Evolutionary conservation across 1,140 invertebrate species (phyloP).

Genomic region (Drosophila rhopaloa): DNA sequence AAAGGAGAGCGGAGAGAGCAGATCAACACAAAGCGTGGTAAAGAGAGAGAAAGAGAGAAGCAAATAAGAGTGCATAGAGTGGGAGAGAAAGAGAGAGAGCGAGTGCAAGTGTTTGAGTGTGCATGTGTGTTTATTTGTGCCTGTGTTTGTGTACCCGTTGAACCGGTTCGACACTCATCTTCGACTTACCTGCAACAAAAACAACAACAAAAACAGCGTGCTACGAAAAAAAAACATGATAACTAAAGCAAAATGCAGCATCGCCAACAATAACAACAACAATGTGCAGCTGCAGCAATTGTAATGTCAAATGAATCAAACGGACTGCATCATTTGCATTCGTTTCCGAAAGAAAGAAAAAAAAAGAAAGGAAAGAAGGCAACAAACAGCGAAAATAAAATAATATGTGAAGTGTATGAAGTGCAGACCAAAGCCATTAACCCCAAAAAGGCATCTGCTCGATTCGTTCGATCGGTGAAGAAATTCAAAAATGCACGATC

Average conservation of each 20-base stretch:
- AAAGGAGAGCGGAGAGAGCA: neutral
- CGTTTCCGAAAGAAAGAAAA: conserved; percentile 1
- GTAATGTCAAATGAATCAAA: conserved; percentile 30
- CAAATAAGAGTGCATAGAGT: neutral
- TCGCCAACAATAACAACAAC: conserved; percentile 5
- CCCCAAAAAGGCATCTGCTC: conserved; percentile 5
- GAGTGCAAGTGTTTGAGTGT: conserved; percentile 1
- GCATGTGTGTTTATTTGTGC: neutral
- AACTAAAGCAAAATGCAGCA: conserved; percentile 7
- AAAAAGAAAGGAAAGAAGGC: neutral
- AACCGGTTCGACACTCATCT: conserved; percentile 33
- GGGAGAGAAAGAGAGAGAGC: neutral
- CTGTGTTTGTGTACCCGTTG: conserved; percentile 10
- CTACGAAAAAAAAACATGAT: conserved; percentile 12
- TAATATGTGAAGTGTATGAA: conserved; percentile 10
- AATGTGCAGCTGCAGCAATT: conserved; percentile 21
- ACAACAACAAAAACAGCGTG: conserved; percentile 16
- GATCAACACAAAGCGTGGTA: conserved; percentile 12
- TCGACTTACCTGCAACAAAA: conserved; percentile 33
- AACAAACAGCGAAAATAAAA: conserved; percentile 13
- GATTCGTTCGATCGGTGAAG: neutral
- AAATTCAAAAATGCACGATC: neutral
- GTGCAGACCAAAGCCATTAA: conserved; percentile 11
- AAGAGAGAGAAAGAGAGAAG: neutral
- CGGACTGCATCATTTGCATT: conserved; percentile 13